A percentile compares a stretch with the other conserved stretches of the same genome.
phyloP scores from a whole-genome alignment of 2,888 invertebrate species.

The Adelognathus sp. region DNA sequence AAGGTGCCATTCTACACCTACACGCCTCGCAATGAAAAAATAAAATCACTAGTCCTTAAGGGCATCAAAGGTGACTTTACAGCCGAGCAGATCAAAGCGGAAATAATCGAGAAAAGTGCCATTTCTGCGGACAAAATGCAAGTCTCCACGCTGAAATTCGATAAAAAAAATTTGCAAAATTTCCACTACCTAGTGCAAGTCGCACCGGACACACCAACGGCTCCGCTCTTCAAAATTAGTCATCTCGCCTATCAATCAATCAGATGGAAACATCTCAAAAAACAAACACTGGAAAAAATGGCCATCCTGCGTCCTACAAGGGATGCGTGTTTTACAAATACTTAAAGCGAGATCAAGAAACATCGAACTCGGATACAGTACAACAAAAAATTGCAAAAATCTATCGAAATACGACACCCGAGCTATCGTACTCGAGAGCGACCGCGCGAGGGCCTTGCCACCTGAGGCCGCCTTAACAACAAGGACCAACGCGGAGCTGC shows the following conservation, averaged over 20 bases:
- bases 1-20: not conserved
- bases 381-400: not conserved
- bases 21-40: not conserved
- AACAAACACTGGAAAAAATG: not conserved
- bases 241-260: conserved; percentile 10
- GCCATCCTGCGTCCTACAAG: conserved; percentile 40
- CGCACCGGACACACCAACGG: not conserved
- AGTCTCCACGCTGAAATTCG: not conserved
- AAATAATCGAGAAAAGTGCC: not conserved
- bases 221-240: not conserved
- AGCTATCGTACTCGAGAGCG: not conserved
- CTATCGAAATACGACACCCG: not conserved
- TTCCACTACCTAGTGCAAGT: conserved; percentile 14
- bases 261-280: conserved; percentile 28
- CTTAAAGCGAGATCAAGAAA: not conserved
- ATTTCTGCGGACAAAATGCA: not conserved
- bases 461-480: not conserved
- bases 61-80: not conserved
- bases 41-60: not conserved
- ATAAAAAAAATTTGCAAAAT: not conserved
- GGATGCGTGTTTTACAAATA: conserved; percentile 34
- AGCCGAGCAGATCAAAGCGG: not conserved
- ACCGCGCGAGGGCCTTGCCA: not conserved
- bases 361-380: not conserved
- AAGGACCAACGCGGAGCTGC: too few species aligned